Evolutionary conservation across 2,797 vertebrate species (phyloP).

Genomic region (Tokudaia tokunoshimensis): DNA sequence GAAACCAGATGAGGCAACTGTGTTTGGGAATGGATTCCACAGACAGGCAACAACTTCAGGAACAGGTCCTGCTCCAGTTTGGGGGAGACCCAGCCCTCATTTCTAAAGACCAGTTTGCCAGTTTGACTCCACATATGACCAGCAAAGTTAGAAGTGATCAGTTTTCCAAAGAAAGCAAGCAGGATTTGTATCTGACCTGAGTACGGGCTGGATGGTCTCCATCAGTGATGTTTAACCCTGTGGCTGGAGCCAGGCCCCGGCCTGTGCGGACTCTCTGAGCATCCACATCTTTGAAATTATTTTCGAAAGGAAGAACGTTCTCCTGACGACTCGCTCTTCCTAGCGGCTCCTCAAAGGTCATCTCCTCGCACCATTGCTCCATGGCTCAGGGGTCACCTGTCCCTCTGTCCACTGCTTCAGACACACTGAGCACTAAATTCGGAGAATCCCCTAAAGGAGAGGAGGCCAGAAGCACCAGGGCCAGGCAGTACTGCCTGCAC

Average conservation of each 20-base stretch:
- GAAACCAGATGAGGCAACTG: background rate
- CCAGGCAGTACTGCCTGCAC: background rate
- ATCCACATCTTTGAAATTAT: background rate
- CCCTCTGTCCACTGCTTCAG: background rate
- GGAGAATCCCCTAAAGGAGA: accelerated
- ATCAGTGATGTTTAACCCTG: background rate
- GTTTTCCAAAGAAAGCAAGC: background rate
- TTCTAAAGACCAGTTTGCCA: background rate
- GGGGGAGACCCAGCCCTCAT: background rate
- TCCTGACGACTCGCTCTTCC: background rate
- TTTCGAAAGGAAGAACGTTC: background rate
- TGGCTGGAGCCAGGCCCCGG: accelerated
- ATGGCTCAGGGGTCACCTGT: background rate
- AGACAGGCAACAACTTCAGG: background rate
- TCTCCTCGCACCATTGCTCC: background rate
- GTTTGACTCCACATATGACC: background rate
- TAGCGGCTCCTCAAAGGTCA: accelerated
- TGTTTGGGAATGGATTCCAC: background rate
- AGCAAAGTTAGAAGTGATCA: background rate
- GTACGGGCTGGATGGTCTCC: background rate
- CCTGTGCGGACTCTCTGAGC: background rate
- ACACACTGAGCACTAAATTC: background rate
- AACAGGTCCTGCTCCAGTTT: background rate
- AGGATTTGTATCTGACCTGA: background rate
- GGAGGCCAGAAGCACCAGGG: accelerated